Evolutionary conservation across 2,797 vertebrate genomes (phyloP), one percentile per base, ranked within the genome.

Genomic region (Acridotheres tristis): DNA sequence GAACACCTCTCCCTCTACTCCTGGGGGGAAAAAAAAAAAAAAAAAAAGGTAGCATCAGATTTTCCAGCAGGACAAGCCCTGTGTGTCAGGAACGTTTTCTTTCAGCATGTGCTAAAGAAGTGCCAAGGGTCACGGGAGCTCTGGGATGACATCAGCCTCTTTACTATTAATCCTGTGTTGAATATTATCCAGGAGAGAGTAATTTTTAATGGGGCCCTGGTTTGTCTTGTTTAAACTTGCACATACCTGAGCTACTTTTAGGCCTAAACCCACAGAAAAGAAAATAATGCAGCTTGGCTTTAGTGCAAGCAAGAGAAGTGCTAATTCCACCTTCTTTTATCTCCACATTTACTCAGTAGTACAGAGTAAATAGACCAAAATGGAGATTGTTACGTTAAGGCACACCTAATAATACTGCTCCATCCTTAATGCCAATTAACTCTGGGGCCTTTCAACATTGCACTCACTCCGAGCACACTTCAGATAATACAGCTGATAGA

Each of bases 181-280:
- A 97, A 96, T 94, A 97, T 97, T 97, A 97, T 88, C 96, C 97
- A 97, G 94, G 67, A 95, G 94, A 95, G 95, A 96, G 94, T 85
- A 86, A 92, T 95, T 96, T 97, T 95, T 96, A 97, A 97, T 95
- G 93, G 95, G 92, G 94, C 94, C 91, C 94, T 59, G 69, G 82
- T 55, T 77, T 0, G 3, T 95, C 95, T 93, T 97, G 96, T 97
- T 97, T 96, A 92, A 97, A 96, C 96, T 97, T 95, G 95, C 95
- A 92, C 95, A 97, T 97, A 97, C 95, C 96, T 96, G 96, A 94
- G 95, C 95, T 96, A 94, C 95, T 95, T 94, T 93, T 93, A 96
- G 90, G 84, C 48, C 86, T 76, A 63, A 96, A 89, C 93, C 94
- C 88, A 55, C 82, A 93, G 93, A 94, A 96, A 96, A 93, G 93